Evolutionary conservation across 1,140 invertebrate species (phyloP), one percentile per base, ranked within the genome.

Genomic region (Frieseomelitta varia): DNA sequence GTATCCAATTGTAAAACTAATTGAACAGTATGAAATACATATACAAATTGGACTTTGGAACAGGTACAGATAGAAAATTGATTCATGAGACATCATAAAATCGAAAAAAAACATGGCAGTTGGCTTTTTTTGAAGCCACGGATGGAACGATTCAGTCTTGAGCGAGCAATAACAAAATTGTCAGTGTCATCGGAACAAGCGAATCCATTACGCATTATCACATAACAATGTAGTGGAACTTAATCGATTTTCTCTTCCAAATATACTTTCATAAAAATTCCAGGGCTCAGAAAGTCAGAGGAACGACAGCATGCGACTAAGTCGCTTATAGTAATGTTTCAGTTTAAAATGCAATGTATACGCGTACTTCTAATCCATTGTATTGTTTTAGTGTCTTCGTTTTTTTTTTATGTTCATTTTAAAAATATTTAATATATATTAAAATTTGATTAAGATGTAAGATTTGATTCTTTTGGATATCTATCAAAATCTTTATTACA

Each of bases 301-400:
- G 73, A 87, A 85, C 82, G n/a, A 78, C 24, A 53, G 30, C 58
- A 53, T 47, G 39, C 58, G 61, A 87, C 55, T 84, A 83, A 27
- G 58, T 75, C 71, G 69, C 67, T 56, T 74, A 73, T 12, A 17
- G 39, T 71, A 69, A 58, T 24, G 69, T 47, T 51, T 80, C 34
- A 39, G 17, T n/a, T 61, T 86, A 74, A 77, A 87, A 86, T 67
- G 81, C 55, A 68, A 73, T 58, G 17, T 24, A 34, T 56, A 88
- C 67, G 88, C 73, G 74, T 87, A 88, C 79, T 88, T 88, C 84
- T 85, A 51, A 67, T 88, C 55, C 67, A 58, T 86, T 67, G 76
- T 47, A 74, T 71, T 61, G 30, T 79, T 81, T 55, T 47, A 8
- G 15, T 55, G 30, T 58, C 56, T 79, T 47, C 39, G 10, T 86